phyloP scores from a whole-genome alignment of 1,140 invertebrate genomes.

The Meloidogyne floridensis region DNA sequence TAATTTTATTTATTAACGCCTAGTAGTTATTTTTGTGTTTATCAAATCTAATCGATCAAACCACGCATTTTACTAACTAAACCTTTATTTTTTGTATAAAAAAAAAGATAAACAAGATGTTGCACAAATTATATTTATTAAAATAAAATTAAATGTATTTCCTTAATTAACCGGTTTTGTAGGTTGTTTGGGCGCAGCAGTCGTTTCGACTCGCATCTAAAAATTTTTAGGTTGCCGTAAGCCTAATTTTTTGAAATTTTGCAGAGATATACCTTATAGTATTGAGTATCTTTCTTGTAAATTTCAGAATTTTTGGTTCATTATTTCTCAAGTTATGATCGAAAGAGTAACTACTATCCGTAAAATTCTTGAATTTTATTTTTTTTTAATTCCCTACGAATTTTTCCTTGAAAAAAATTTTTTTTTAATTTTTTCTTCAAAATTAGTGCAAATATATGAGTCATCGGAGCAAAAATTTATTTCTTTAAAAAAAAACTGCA shows the following conservation, averaged over 20 bases:
- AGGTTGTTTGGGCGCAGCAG: background rate
- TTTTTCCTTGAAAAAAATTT: too few species aligned
- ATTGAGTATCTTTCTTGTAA: too few species aligned
- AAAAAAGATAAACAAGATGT: slow-evolving; percentile 6
- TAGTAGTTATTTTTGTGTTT: background rate
- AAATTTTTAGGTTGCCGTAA: background rate
- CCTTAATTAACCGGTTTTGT: background rate
- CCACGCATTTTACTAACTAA: background rate
- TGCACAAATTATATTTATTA: background rate
- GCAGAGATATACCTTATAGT: too few species aligned
- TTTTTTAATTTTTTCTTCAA: too few species aligned
- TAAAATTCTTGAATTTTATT: too few species aligned
- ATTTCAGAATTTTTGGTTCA: too few species aligned
- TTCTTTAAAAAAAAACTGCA: too few species aligned
- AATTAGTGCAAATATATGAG: too few species aligned
- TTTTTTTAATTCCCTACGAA: too few species aligned
- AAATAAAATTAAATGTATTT: background rate
- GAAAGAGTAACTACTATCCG: too few species aligned
- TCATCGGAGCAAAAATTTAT: too few species aligned
- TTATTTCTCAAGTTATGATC: too few species aligned
- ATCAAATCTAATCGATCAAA: background rate
- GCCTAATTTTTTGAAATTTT: background rate
- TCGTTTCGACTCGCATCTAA: background rate
- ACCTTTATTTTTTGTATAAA: background rate
- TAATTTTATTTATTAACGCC: slow-evolving; percentile 2